Evolutionary conservation across 2,113 vertebrate genomes (phyloP), one percentile per base, ranked within the genome.

Genomic region (Rhineura floridana): DNA sequence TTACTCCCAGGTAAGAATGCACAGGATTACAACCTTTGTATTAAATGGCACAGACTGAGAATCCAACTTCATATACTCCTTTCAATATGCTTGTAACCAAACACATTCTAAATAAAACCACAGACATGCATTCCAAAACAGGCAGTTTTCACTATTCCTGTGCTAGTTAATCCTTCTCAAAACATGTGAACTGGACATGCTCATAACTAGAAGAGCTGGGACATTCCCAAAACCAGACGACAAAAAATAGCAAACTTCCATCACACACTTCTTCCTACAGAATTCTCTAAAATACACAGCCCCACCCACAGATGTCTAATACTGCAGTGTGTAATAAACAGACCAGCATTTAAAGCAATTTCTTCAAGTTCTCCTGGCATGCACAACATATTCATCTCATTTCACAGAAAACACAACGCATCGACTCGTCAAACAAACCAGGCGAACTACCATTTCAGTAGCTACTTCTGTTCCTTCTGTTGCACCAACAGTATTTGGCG

Each of bases 371-470:
- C 55, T 8, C 9, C 8, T 30, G 2, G 4, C 10, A 30, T 7
- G 25, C 39, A 17, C 13, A 30, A 33, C 46, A 33, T 11, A 39
- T 6, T 12, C 1, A 23, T 28, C 10, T 6, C 2, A 78, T 90
- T 87, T 92, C 81, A 75, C 77, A 88, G 84, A 93, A 93, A 92
- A 30, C 63, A 2, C 30, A 48, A 50, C 46, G 63, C 9, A 44
- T 39, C 67, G 59, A 81, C 1, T 52, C 12, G 77, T 33, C 3
- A 67, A 84, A 82, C 86, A 81, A 89, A 87, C 7, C 1, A 3
- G 81, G 70, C 87, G 48, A 77, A 89, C 25, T 6, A 48, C 36
- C 44, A 12, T 92, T 94, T 46, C 87, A 52, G 82, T 21, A 72
- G 23, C 55, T 78, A 21, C 12, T 48, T 62, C 36, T 30, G 4